Evolutionary conservation across 2,888 invertebrate species (phyloP), one percentile per base, ranked within the genome.

Genomic region (Aporophyla nigra): DNA sequence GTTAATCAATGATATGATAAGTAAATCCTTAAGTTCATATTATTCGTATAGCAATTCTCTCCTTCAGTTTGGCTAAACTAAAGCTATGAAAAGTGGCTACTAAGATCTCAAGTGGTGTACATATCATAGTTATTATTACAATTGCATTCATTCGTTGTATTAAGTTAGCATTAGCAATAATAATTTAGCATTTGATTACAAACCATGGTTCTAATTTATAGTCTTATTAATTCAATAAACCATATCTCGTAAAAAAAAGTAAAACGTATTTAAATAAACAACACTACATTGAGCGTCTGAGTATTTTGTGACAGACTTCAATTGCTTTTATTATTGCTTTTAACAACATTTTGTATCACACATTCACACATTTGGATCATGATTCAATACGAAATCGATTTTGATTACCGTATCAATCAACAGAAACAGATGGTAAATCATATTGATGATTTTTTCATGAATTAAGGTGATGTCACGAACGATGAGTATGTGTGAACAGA

Each of bases 271-370:
- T 53, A 61, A 61, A 54, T n/a, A 69, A 56, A 73, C 68, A 71
- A 72, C 5, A 59, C 7, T 46, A 65, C 27, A 71, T 79, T 76
- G 74, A 80, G 71, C 71, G 62, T 54, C 68, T 80, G 75, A 83
- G 83, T 87, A 86, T 86, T 77, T 71, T 71, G n/a, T 56, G 61
- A 54, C 74, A 27, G 46, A 65, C 65, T 63, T 66, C 21, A 16
- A 40, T 68, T 67, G 4, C 21, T 71, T 66, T 71, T 54, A 43
- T 71, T 43, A 21, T 69, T 40, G n/a, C 56, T 24, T 74, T 6
- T 40, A 54, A 43, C 43, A 78, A 33, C 21, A 33, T 33, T 33
- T 33, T 33, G 33, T 33, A 33, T 33, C 33, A 33, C 33, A 54
- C 16, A 24, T 70, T 61, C 21, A 53, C 79, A 56, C n/a, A 56